These are phyloP conservation scores for Taenaris catops DNA, from an alignment of 2,888 invertebrate species.

Conservation along the genomic window DNA sequence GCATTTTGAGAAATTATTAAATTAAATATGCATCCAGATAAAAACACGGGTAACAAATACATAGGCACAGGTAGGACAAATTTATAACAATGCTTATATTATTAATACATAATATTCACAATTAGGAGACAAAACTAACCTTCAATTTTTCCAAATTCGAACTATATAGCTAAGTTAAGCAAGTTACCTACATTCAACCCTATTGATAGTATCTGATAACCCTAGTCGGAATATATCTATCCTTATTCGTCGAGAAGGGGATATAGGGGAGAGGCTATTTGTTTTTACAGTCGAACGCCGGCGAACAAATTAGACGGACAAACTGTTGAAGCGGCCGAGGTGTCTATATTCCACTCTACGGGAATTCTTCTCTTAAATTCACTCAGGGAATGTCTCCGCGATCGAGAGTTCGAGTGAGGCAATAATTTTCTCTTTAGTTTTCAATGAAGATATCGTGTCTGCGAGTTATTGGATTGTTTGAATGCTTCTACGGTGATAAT, in stretches of 20 bases:
- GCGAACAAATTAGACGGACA: slow-evolving; percentile 79
- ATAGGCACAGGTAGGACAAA: too few species aligned
- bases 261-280: slow-evolving; percentile 70
- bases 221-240: slow-evolving; percentile 47
- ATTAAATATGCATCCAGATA: too few species aligned
- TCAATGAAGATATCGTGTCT: slow-evolving; percentile 42
- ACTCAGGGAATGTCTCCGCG: slow-evolving; percentile 51
- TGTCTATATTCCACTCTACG: slow-evolving; percentile 69
- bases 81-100: too few species aligned
- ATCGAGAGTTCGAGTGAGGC: slow-evolving; percentile 57
- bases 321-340: slow-evolving; percentile 75
- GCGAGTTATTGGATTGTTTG: slow-evolving; percentile 30
- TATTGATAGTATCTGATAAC: slow-evolving; percentile 1
- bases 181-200: too few species aligned
- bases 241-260: slow-evolving; percentile 57
- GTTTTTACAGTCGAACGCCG: slow-evolving; percentile 75
- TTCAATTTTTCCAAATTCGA: too few species aligned
- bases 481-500: too few species aligned
- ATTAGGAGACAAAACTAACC: too few species aligned
- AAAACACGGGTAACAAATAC: too few species aligned
- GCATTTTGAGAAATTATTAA: too few species aligned
- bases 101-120: too few species aligned
- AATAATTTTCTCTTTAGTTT: slow-evolving; percentile 63
- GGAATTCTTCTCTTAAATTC: slow-evolving; percentile 67
- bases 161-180: too few species aligned